phyloP scores from a whole-genome alignment of 2,113 vertebrate species.

The Chionis minor region DNA sequence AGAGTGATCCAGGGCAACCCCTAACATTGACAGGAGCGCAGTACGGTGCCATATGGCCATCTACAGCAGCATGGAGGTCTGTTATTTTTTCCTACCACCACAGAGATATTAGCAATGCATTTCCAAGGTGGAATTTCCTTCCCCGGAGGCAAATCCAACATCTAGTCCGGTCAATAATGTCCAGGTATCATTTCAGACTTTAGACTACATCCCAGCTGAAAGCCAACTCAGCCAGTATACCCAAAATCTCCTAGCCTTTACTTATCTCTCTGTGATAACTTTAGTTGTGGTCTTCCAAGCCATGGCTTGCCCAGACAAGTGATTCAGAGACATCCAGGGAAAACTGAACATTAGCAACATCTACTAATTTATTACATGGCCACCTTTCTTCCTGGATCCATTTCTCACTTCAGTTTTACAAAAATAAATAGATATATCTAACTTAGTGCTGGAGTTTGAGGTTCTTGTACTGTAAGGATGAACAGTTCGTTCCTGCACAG shows the following conservation, averaged over 20 bases:
- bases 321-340: neutral
- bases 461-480: neutral
- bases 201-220: neutral
- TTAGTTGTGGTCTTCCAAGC: neutral
- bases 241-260: neutral
- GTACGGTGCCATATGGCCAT: fast-evolving
- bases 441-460: neutral
- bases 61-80: neutral
- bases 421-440: neutral
- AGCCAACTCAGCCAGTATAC: neutral
- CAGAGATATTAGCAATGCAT: neutral
- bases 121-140: neutral
- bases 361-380: neutral
- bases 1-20: neutral
- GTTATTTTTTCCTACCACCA: neutral
- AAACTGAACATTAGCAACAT: neutral
- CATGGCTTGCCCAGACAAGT: neutral
- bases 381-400: neutral
- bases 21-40: neutral
- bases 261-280: neutral
- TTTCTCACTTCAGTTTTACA: neutral
- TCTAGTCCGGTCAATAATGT: neutral
- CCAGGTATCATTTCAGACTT: neutral
- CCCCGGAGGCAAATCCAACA: neutral
- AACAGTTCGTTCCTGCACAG: neutral